These are phyloP conservation scores for Saguinus imperator DNA, from an alignment of 2,113 vertebrate genomes.

Conservation along the genomic window DNA sequence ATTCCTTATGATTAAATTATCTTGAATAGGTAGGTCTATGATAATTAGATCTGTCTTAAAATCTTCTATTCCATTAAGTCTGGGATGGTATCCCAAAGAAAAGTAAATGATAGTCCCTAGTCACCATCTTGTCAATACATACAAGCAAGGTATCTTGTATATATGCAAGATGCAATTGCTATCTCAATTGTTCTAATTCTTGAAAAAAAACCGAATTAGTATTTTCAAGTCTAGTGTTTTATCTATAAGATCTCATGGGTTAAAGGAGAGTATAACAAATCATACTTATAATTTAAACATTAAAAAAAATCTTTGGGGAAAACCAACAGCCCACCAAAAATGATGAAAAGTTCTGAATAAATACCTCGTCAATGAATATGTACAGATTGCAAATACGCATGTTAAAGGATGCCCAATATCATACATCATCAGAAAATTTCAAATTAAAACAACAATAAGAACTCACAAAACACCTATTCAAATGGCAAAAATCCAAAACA, in stretches of 20 bases:
- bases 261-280: not conserved
- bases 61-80: not conserved
- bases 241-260: not conserved
- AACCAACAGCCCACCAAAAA: not conserved
- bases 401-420: not conserved
- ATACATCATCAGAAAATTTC: not conserved
- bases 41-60: not conserved
- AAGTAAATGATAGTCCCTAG: not conserved
- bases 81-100: not conserved
- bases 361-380: not conserved
- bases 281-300: not conserved
- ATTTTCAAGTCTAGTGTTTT: not conserved
- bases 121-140: not conserved
- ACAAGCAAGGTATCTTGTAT: too few species aligned
- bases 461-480: not conserved
- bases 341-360: not conserved
- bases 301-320: not conserved
- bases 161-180: not conserved
- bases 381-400: not conserved
- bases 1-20: not conserved
- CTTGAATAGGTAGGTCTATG: not conserved
- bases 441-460: not conserved
- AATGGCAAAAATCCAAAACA: not conserved
- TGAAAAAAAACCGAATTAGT: not conserved
- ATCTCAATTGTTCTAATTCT: not conserved